Evolutionary conservation across 2,797 vertebrate genomes (phyloP).

Genomic region (Luscinia megarhynchos): DNA sequence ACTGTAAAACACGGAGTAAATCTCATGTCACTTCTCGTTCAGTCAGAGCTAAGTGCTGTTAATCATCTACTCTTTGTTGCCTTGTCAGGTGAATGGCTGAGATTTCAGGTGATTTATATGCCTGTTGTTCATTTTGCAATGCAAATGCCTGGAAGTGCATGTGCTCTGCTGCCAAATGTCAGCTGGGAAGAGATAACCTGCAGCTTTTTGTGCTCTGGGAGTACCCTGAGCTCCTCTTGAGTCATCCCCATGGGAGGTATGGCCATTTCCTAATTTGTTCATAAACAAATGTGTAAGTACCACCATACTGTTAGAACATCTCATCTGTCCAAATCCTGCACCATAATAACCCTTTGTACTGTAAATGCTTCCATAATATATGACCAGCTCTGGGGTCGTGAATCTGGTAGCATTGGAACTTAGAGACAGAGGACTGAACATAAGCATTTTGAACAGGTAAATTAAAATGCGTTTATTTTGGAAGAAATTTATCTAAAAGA

Average conservation of each 20-base stretch:
- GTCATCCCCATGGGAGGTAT: not conserved
- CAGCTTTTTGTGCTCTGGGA: not conserved
- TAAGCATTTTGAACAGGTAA: not conserved
- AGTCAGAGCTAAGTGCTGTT: conserved; percentile 23
- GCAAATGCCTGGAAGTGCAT: conserved; percentile 19
- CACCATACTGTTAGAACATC: not conserved
- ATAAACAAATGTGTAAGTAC: not conserved
- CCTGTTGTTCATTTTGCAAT: conserved; percentile 12
- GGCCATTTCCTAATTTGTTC: not conserved
- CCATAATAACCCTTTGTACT: not conserved
- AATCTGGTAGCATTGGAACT: not conserved
- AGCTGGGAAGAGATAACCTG: conserved; percentile 20
- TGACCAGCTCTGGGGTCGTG: not conserved
- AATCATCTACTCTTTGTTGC: not conserved
- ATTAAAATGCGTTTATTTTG: not conserved
- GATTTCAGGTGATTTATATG: conserved; percentile 22
- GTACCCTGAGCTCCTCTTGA: not conserved
- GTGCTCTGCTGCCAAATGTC: not conserved
- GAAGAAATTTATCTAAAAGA: not conserved
- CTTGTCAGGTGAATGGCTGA: not conserved
- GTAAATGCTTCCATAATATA: not conserved
- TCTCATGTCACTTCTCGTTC: not conserved
- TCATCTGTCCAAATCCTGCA: not conserved
- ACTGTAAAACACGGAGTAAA: not conserved
- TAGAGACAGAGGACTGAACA: not conserved